Conservation (phyloP, 2,888 invertebrate genomes). For the Oscheius sp. region DNA sequence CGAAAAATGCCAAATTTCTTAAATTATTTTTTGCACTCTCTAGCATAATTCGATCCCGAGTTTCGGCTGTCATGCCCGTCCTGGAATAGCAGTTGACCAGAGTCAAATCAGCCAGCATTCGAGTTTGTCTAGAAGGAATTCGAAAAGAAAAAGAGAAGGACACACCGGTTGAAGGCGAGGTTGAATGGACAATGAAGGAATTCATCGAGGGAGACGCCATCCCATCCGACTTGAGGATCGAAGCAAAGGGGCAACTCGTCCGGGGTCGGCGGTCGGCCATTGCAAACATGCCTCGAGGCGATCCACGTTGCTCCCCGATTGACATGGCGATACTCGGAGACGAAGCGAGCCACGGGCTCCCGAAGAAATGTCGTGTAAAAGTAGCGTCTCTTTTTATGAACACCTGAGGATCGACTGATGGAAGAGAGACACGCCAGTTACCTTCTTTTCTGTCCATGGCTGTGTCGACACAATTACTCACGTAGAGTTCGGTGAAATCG, state of each 20-base stretch:
- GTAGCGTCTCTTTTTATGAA: conserved; percentile 78
- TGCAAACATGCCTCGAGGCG: conserved; percentile 73
- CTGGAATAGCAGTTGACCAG: conserved; percentile 88
- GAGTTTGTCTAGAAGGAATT: conserved; percentile 80
- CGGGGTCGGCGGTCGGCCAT: conserved; percentile 79
- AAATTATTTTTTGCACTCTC: conserved; percentile 86
- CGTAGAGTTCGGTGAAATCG: conserved; percentile 91
- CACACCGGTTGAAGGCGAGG: conserved; percentile 86
- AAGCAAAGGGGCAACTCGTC: conserved; percentile 83
- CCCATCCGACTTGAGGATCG: conserved; percentile 73
- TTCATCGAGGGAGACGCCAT: conserved; percentile 88
- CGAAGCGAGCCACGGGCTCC: conserved; percentile 90
- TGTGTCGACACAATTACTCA: conserved; percentile 87
- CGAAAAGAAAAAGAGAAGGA: neutral
- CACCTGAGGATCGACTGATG: conserved; percentile 73
- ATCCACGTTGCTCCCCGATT: conserved; percentile 79
- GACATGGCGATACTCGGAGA: conserved; percentile 96
- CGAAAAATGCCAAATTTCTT: conserved; percentile 91
- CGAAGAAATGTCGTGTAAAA: conserved; percentile 95
- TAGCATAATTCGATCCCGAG: conserved; percentile 80
- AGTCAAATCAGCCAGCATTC: conserved; percentile 95
- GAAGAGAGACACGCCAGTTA: conserved; percentile 27
- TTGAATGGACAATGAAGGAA: conserved; percentile 92
- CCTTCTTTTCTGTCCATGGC: conserved; percentile 88
- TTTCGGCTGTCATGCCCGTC: conserved; percentile 38